A percentile compares a stretch with the other conserved stretches of the same genome.
phyloP scores from a whole-genome alignment of 2,888 invertebrate genomes.

The Drosophila ezoana region DNA sequence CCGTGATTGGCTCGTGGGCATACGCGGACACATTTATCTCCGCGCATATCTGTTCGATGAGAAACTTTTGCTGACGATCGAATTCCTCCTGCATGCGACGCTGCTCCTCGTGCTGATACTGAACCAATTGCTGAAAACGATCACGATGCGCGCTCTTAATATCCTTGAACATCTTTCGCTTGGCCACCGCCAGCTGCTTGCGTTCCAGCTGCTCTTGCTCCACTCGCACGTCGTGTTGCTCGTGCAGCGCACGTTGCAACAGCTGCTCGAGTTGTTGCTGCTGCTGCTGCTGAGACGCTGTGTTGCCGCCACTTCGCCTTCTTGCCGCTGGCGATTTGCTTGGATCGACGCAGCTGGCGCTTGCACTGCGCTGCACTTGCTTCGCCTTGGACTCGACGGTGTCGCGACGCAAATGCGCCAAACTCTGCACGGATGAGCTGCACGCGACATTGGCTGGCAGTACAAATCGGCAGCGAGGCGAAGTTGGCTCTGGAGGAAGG shows the following conservation, averaged over 20 bases:
- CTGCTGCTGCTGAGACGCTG: conserved; percentile 38
- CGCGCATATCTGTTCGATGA: conserved; percentile 85
- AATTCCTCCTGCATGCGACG: conserved; percentile 88
- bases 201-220: conserved; percentile 30
- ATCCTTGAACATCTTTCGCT: conserved; percentile 53
- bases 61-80: conserved; percentile 88
- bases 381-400: conserved; percentile 83
- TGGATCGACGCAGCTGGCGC: conserved; percentile 4
- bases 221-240: conserved; percentile 12
- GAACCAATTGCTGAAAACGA: conserved; percentile 88
- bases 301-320: conserved; percentile 16
- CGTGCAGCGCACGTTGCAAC: conserved; percentile 42
- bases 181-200: conserved; percentile 36
- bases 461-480: conserved; percentile 25
- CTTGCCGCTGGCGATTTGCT: neutral
- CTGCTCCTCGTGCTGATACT: conserved; percentile 89
- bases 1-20: conserved; percentile 19
- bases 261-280: conserved; percentile 44
- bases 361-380: conserved; percentile 69
- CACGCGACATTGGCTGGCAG: conserved; percentile 1
- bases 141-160: conserved; percentile 88
- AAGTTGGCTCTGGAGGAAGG: neutral
- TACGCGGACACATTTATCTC: conserved; percentile 65
- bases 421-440: conserved; percentile 19
- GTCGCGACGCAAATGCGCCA: conserved; percentile 71